These are phyloP conservation scores for Dasyornis broadbenti DNA, from an alignment of 2,113 vertebrate species.

Conservation along the genomic window DNA sequence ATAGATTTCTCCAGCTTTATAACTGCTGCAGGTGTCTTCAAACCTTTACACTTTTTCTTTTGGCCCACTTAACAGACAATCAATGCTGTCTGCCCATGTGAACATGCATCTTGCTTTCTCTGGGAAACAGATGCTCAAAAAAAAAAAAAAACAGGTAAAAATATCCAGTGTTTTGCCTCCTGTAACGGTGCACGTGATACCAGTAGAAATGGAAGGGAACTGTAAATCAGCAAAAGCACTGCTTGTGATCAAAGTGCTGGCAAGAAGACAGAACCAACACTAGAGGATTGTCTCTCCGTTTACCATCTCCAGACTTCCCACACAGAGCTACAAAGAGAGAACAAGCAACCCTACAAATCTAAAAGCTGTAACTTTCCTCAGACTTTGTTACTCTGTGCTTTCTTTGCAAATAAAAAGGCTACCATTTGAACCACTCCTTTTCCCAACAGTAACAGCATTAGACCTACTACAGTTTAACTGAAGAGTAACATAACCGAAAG, in stretches of 20 bases:
- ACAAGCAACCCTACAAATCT: neutral
- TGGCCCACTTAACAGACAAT: neutral
- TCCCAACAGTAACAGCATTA: neutral
- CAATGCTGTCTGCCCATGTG: neutral
- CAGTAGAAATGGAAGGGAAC: neutral
- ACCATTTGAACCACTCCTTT: neutral
- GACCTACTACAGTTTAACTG: neutral
- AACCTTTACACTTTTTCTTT: neutral
- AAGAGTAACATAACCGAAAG: neutral
- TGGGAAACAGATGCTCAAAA: neutral
- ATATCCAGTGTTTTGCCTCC: neutral
- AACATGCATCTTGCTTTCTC: fast-evolving
- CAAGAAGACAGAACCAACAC: neutral
- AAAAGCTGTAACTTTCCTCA: neutral
- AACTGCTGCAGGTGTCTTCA: neutral
- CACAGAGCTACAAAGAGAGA: neutral
- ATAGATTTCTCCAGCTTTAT: neutral
- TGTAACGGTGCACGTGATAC: neutral
- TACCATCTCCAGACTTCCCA: neutral
- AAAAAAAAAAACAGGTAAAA: neutral
- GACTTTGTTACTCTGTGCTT: neutral
- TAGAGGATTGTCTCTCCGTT: neutral
- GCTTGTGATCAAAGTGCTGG: neutral
- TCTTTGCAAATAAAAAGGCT: neutral
- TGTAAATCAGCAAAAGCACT: neutral